These are phyloP conservation scores for Mormoops blainvillei DNA, from an alignment of 2,113 vertebrate genomes.

Conservation along the genomic window DNA sequence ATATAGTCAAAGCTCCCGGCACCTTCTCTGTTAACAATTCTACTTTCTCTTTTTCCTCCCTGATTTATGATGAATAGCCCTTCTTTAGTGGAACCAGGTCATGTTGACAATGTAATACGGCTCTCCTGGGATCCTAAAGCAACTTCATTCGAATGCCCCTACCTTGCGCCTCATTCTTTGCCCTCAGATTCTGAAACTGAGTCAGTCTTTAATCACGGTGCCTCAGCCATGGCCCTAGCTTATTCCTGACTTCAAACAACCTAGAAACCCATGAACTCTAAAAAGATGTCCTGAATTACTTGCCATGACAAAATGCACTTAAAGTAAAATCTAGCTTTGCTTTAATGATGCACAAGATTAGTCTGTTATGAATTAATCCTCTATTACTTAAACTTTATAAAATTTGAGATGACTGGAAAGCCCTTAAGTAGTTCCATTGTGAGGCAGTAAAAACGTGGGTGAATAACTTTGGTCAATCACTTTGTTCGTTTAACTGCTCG, in stretches of 20 bases:
- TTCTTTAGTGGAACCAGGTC: not conserved
- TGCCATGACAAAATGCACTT: not conserved
- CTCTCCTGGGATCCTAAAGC: not conserved
- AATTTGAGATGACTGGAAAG: not conserved
- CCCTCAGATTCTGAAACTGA: not conserved
- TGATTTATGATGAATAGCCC: not conserved
- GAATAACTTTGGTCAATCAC: not conserved
- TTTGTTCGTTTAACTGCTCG: not conserved
- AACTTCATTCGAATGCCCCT: not conserved
- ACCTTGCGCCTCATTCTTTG: not conserved
- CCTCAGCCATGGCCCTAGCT: not conserved
- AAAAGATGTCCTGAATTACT: not conserved
- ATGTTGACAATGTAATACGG: not conserved
- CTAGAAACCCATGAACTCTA: not conserved
- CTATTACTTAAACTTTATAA: conserved; percentile 1
- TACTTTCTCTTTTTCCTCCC: not conserved
- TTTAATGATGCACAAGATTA: not conserved
- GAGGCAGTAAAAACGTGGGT: not conserved
- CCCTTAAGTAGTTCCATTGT: not conserved
- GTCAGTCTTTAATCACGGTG: not conserved
- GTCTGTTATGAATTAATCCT: not conserved
- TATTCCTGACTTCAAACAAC: not conserved
- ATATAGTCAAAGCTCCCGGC: not conserved
- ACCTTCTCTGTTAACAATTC: not conserved
- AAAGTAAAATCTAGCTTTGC: conserved; percentile 8